These are phyloP conservation scores for Kryphioiulus occultus DNA, from an alignment of 2,888 invertebrate genomes.

Conservation along the genomic window DNA sequence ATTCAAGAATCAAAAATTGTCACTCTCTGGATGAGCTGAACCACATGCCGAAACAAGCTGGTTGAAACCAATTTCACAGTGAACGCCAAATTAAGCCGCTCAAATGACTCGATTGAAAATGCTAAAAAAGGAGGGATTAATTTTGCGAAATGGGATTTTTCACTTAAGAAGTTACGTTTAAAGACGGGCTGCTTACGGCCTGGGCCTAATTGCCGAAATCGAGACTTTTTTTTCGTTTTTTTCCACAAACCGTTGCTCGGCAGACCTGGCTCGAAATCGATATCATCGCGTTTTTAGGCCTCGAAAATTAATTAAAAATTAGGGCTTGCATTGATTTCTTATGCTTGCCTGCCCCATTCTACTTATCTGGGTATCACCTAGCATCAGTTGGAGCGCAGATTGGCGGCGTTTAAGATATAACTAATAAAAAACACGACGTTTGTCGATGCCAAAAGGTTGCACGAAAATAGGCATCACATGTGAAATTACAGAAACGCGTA, in stretches of 20 bases:
- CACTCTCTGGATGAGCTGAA: too few relatives aligned
- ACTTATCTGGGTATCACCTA: slow-evolving; percentile 14
- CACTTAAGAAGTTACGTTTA: background rate
- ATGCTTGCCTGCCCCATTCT: background rate
- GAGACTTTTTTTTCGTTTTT: background rate
- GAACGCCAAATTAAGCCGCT: background rate
- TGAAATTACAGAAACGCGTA: background rate
- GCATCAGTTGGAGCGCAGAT: background rate
- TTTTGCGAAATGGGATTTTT: background rate
- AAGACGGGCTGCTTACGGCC: background rate
- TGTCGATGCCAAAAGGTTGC: background rate
- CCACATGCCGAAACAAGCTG: too few relatives aligned
- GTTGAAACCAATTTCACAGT: too few relatives aligned
- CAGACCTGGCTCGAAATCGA: background rate
- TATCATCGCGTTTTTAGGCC: slow-evolving; percentile 2
- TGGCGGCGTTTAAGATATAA: background rate
- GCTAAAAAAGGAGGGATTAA: slow-evolving; percentile 1
- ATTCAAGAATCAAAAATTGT: too few relatives aligned
- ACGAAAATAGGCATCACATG: background rate
- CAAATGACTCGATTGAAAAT: background rate
- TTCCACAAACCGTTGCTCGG: background rate
- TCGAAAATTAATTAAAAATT: slow-evolving; percentile 15
- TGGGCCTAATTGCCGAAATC: too few relatives aligned
- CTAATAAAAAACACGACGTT: background rate
- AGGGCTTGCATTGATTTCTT: slow-evolving; percentile 14